These are phyloP conservation scores for Ceryle rudis DNA, from an alignment of 2,797 vertebrate species.

Conservation along the genomic window DNA sequence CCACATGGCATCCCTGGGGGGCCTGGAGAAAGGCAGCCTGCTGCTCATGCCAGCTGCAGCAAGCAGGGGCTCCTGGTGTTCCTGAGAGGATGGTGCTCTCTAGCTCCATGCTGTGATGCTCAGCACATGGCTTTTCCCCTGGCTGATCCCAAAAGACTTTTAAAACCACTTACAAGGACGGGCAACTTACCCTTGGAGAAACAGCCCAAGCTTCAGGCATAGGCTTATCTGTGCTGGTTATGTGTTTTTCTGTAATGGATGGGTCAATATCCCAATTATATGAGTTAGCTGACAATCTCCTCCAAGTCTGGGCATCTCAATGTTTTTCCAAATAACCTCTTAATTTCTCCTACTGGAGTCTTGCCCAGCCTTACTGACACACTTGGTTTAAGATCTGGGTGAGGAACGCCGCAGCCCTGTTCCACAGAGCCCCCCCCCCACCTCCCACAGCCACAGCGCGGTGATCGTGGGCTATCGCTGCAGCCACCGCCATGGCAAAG, in stretches of 20 bases:
- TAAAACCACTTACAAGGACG: background rate
- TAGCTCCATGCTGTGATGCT: background rate
- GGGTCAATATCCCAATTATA: background rate
- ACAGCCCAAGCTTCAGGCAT: background rate
- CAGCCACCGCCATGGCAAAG: fast-evolving
- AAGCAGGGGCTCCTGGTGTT: background rate
- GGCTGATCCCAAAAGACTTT: background rate
- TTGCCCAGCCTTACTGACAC: background rate
- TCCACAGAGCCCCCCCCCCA: background rate
- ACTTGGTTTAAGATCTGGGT: background rate
- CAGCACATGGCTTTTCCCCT: background rate
- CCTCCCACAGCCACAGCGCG: fast-evolving
- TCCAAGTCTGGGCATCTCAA: background rate
- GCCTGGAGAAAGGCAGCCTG: background rate
- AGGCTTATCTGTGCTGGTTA: background rate
- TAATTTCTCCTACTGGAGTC: background rate
- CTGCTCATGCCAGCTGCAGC: background rate
- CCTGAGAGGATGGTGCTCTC: fast-evolving
- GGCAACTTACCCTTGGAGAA: background rate
- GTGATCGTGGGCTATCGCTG: background rate
- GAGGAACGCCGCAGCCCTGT: fast-evolving
- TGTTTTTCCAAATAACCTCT: background rate
- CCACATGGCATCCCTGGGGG: background rate
- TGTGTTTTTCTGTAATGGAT: background rate
- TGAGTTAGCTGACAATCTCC: background rate